Evolutionary conservation across 2,888 invertebrate genomes (phyloP).

Genomic region (Brachynemurus nebulosus): DNA sequence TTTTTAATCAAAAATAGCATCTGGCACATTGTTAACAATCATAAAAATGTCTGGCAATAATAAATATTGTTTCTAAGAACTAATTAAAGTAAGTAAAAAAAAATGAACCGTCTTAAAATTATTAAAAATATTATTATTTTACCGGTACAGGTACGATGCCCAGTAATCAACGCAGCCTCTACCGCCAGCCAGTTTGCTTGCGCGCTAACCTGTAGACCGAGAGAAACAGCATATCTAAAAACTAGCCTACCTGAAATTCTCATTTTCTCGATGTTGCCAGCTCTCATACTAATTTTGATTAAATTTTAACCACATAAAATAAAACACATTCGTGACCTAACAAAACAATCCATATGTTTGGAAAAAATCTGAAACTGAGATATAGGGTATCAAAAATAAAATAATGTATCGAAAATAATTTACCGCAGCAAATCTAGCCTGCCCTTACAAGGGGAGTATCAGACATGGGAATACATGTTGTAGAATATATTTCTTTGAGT

Average conservation of each 20-base stretch:
- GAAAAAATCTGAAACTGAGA: no score
- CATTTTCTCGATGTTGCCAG: conserved; percentile 7
- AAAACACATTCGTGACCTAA: no score
- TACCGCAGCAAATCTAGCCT: no score
- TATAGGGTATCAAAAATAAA: no score
- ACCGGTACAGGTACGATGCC: conserved; percentile 7
- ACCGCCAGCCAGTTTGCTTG: conserved; percentile 11
- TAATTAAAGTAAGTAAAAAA: neutral
- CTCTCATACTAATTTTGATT: conserved; percentile 8
- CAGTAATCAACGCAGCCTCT: conserved; percentile 9
- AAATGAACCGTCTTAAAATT: neutral
- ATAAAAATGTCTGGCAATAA: neutral
- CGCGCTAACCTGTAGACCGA: conserved; percentile 5
- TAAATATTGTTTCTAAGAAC: neutral
- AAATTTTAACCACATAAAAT: no score
- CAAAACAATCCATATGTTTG: no score
- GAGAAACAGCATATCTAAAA: conserved; percentile 11
- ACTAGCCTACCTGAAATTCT: conserved; percentile 11
- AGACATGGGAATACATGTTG: no score
- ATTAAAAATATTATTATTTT: neutral
- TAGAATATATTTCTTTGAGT: no score
- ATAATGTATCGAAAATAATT: no score
- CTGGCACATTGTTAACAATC: no score
- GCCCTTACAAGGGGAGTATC: no score
- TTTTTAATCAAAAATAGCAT: no score